A percentile compares a stretch with the other conserved stretches of the same genome.
Conservation (phyloP, 2,888 invertebrate species). For the Tipula lateralis region DNA sequence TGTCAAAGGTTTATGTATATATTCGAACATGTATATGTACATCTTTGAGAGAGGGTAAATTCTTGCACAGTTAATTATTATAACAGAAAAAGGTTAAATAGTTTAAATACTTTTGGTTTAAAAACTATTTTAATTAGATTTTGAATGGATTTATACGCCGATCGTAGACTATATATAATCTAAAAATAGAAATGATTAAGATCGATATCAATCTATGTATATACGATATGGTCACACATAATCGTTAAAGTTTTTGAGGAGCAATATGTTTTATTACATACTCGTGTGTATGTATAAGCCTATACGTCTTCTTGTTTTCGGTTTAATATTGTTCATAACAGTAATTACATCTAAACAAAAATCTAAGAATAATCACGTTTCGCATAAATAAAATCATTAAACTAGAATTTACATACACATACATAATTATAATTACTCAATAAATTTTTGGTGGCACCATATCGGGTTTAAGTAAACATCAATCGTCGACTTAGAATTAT, state of each 20-base stretch:
- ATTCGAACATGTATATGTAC: neutral
- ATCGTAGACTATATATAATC: neutral
- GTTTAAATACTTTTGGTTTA: neutral
- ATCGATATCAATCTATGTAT: neutral
- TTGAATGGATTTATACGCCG: neutral
- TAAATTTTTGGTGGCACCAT: no score
- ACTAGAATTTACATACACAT: no score
- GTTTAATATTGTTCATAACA: neutral
- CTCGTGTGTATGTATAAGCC: neutral
- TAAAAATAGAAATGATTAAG: neutral
- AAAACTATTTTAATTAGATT: conserved; percentile 7
- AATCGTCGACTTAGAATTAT: no score
- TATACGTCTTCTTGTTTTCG: neutral
- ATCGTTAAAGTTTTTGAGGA: neutral
- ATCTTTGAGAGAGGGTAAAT: neutral
- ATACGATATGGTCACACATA: neutral
- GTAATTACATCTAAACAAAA: neutral
- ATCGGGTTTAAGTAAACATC: no score
- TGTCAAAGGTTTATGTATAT: neutral
- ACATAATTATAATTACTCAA: no score
- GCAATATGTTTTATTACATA: neutral
- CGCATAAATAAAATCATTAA: neutral
- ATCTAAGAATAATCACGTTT: neutral
- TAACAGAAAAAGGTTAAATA: conserved; percentile 24
- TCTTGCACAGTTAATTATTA: neutral